phyloP scores from a whole-genome alignment of 2,888 invertebrate species.

The Acanthosepion esculentum region DNA sequence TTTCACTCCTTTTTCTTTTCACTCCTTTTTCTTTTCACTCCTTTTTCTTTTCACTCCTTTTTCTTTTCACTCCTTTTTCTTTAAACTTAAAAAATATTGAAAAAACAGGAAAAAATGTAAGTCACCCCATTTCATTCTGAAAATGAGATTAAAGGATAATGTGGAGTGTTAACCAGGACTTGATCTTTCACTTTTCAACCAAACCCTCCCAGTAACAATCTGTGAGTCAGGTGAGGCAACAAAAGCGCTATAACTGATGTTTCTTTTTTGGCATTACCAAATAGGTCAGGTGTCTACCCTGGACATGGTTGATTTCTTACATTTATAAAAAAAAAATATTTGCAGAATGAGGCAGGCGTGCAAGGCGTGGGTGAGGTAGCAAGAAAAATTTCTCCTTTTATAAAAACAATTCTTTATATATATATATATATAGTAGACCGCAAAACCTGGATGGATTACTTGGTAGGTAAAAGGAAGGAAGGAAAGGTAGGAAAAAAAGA shows the following conservation, averaged over 20 bases:
- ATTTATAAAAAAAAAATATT: neutral
- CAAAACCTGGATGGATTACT: no score
- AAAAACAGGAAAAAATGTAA: no score
- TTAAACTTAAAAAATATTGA: neutral
- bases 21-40: neutral
- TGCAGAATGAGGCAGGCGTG: neutral
- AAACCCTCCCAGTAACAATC: neutral
- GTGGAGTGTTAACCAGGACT: neutral
- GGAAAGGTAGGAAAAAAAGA: no score
- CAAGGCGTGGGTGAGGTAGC: neutral
- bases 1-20: neutral
- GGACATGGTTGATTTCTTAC: neutral
- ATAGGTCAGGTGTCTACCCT: neutral
- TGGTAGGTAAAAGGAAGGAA: no score
- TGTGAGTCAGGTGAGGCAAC: neutral
- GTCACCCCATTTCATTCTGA: no score
- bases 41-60: constrained; percentile 40
- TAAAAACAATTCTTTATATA: no score
- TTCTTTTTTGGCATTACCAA: neutral
- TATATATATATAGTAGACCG: no score
- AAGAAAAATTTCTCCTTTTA: no score
- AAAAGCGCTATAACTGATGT: neutral
- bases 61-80: neutral
- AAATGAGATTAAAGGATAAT: no score
- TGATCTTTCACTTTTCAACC: neutral